Base-by-base conservation (phyloP, 2,888 invertebrate genomes). In the Idaea straminata region DNA sequence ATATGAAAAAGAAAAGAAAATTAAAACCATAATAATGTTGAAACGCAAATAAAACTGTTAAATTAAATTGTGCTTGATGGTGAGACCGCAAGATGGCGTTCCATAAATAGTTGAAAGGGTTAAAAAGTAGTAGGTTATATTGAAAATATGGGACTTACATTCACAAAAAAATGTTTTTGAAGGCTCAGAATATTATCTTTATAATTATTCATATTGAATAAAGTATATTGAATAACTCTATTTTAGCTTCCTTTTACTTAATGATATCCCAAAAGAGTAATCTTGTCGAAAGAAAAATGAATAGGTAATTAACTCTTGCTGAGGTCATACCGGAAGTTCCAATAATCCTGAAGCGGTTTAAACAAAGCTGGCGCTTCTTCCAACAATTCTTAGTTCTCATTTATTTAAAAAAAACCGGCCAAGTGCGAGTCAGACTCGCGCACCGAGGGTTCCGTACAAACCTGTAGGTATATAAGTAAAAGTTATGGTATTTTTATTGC, bases 21-120 rank as follows among this genome's bases (percentile, higher is more conserved):
- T 89, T 87, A 88, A 88, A 85, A 77, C 76, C 82, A 76, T 82
- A 81, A 78, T 74, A 80, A 83, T 83, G 87, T 89, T 89, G 82
- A 83, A 82, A 84, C 84, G 85, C 82, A 84, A 87, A 89, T 91
- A 90, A 91, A 91, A 92, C 84, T 89, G 87, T 91, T 91, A 91
- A 89, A 92, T 92, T 91, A 92, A 91, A 91, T 85, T 85, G 88
- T 90, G 25, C 89, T 91, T 91, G 91, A 91, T 92, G 90, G 88
- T 87, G 87, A 82, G 84, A 82, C 88, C 89, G 84, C 88, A 87
- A 90, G 89, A 91, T 91, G 91, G 91, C 89, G 88, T 85, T 92
- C 89, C 89, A 91, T 91, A 89, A 91, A 87, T 86, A 86, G 86
- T 85, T 81, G 80, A 82, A 80, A 66, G 67, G 62, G 68, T 70